Percentiles rank a stretch among this genome's conserved stretches.
These are phyloP conservation scores for Strigamia crassipes DNA, from an alignment of 2,888 invertebrate species.

Conservation along the genomic window DNA sequence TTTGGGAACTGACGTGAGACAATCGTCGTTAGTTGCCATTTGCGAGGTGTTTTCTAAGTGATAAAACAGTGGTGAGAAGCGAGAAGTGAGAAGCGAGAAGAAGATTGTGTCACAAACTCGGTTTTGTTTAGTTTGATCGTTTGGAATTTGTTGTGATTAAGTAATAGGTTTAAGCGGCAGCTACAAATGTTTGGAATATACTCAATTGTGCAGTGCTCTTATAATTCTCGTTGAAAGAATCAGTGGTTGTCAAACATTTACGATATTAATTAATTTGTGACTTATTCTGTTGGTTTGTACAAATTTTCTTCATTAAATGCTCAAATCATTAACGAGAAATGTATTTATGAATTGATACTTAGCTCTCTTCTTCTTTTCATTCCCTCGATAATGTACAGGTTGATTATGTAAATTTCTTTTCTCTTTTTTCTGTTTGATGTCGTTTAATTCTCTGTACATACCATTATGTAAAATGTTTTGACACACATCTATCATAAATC, in stretches of 20 bases:
- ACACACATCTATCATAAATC: too few relatives aligned
- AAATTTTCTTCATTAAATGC: background rate
- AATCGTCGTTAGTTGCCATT: background rate
- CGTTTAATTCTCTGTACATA: too few relatives aligned
- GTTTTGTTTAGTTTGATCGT: background rate
- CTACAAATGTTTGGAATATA: background rate
- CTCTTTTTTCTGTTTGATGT: too few relatives aligned
- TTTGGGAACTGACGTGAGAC: background rate
- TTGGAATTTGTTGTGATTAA: background rate
- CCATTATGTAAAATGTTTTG: too few relatives aligned
- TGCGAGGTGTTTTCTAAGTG: background rate
- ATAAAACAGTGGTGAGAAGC: background rate
- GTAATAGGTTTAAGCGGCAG: background rate
- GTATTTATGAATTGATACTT: background rate
- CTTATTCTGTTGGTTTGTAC: background rate
- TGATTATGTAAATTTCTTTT: too few relatives aligned
- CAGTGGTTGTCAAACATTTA: background rate
- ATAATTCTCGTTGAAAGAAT: background rate
- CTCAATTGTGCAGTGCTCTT: conserved; percentile 29
- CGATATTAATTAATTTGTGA: background rate
- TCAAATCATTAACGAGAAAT: background rate
- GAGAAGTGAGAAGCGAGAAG: background rate
- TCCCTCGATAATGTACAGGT: too few relatives aligned
- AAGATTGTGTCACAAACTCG: conserved; percentile 1
- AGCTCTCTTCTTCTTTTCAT: too few relatives aligned